A percentile compares a stretch with the other conserved stretches of the same genome.
phyloP scores from a whole-genome alignment of 2,113 vertebrate genomes.

The Nanorana parkeri region DNA sequence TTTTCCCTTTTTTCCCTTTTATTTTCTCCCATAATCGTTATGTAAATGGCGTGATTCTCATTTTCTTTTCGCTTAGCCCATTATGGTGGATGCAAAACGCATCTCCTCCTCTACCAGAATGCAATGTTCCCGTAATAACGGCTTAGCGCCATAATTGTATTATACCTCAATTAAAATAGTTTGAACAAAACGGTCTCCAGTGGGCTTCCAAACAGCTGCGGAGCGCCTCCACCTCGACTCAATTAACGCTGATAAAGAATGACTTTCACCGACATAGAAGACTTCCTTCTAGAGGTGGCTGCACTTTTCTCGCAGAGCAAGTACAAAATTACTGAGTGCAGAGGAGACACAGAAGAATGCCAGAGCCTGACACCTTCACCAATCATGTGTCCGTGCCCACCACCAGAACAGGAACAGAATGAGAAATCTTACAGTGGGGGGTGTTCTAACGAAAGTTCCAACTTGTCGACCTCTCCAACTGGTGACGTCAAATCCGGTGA shows the following conservation, averaged over 20 bases:
- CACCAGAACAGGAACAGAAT: too few species aligned
- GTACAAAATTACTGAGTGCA: too few species aligned
- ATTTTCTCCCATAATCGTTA: constrained; percentile 48
- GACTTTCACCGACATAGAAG: neutral
- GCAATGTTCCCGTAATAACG: constrained; percentile 65
- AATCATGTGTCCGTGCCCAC: too few species aligned
- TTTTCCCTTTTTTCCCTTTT: constrained; percentile 6
- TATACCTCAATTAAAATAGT: constrained; percentile 70
- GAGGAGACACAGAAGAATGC: too few species aligned
- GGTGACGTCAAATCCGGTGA: too few species aligned
- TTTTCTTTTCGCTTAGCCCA: constrained; percentile 36
- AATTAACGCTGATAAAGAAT: constrained; percentile 44
- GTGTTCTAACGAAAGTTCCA: too few species aligned
- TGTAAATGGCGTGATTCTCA: constrained; percentile 42
- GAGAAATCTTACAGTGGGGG: too few species aligned
- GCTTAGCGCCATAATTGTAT: constrained; percentile 67
- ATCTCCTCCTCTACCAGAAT: constrained; percentile 62
- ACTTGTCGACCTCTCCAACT: too few species aligned
- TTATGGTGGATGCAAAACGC: constrained; percentile 13
- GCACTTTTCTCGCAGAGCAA: too few species aligned
- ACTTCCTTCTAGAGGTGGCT: too few species aligned
- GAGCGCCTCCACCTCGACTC: constrained; percentile 58
- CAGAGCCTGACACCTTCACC: too few species aligned
- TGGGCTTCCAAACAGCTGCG: constrained; percentile 62
- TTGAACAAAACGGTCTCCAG: constrained; percentile 67